phyloP scores from a whole-genome alignment of 2,797 vertebrate species.

The Urophycis tenuis region DNA sequence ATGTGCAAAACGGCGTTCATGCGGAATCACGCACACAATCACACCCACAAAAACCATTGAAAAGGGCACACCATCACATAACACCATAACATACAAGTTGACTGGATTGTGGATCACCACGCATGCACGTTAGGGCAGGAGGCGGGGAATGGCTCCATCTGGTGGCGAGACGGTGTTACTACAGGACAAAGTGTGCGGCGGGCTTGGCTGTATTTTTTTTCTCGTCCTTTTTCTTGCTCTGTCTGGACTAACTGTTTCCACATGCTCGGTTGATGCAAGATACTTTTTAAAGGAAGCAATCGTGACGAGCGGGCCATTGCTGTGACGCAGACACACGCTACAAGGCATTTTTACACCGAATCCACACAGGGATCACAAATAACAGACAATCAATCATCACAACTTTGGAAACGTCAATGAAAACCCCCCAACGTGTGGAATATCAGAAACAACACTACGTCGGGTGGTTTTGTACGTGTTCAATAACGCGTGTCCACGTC shows the following conservation, averaged over 20 bases:
- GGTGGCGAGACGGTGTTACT: not conserved
- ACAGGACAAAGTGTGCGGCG: not conserved
- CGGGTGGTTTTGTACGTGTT: not conserved
- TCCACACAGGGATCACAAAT: not conserved
- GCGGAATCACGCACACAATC: not conserved
- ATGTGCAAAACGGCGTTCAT: not conserved
- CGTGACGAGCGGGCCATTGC: not conserved
- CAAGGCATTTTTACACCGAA: not conserved
- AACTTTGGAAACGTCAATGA: not conserved
- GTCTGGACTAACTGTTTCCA: conserved; percentile 1
- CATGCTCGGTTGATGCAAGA: not conserved
- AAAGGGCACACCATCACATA: not conserved
- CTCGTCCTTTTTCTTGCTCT: not conserved
- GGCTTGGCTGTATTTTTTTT: not conserved
- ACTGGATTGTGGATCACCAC: not conserved
- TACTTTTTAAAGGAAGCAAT: not conserved
- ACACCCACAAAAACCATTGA: not conserved
- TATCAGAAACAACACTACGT: not conserved
- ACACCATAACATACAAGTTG: not conserved
- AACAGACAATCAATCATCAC: not conserved
- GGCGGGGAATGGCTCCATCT: not conserved
- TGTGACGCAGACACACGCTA: too few species aligned
- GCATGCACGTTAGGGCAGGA: not conserved
- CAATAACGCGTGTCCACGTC: not conserved
- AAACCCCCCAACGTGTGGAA: not conserved